Evolutionary conservation across 1,140 invertebrate species (phyloP).

Genomic region (Diorhabda carinulata): DNA sequence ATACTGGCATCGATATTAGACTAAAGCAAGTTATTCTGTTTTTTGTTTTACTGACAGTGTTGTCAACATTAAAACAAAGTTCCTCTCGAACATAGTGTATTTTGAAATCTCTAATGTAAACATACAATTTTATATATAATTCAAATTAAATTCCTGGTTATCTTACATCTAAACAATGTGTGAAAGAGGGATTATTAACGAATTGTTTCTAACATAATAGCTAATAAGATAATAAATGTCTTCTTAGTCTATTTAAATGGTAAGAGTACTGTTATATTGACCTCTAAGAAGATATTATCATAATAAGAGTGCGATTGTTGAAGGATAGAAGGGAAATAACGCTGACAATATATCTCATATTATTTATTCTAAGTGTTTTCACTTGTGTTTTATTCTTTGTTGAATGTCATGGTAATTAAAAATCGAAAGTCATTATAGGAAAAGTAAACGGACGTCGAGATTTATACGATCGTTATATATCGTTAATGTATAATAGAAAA

Average conservation of each 20-base stretch:
- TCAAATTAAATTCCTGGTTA: neutral
- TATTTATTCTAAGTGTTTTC: slow-evolving; percentile 1
- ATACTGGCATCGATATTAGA: neutral
- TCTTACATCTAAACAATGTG: slow-evolving; percentile 2
- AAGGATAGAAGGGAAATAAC: neutral
- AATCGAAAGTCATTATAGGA: neutral
- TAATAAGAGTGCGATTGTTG: neutral
- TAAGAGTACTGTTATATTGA: neutral
- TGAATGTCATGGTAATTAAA: neutral
- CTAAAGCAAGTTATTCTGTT: neutral
- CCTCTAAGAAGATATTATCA: neutral
- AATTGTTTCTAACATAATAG: neutral
- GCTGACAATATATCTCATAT: neutral
- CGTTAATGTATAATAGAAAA: too few relatives aligned
- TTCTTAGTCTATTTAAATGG: neutral
- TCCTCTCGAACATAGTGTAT: neutral
- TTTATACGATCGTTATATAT: too few relatives aligned
- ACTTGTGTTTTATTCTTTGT: neutral
- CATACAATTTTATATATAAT: neutral
- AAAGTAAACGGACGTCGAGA: too few relatives aligned
- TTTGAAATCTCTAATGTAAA: slow-evolving; percentile 1
- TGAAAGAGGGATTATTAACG: neutral
- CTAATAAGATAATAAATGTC: neutral
- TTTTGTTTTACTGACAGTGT: neutral
- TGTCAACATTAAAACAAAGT: slow-evolving; percentile 2